These are phyloP conservation scores for Pedetes capensis DNA, from an alignment of 2,113 vertebrate genomes.

Conservation along the genomic window DNA sequence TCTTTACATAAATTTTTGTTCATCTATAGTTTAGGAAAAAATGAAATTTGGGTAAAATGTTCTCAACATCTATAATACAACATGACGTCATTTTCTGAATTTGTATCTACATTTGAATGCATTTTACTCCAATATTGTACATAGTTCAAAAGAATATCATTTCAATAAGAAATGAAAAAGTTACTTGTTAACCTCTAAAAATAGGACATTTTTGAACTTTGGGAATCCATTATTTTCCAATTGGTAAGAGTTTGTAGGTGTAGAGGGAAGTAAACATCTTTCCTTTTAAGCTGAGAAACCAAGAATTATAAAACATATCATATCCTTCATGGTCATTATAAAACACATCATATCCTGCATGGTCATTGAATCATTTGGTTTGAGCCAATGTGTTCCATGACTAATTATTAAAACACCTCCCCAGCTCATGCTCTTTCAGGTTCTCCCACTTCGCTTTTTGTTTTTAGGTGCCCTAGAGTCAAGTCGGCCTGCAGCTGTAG, in stretches of 20 bases:
- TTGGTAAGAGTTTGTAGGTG: not conserved
- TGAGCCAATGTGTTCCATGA: not conserved
- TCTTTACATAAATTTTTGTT: not conserved
- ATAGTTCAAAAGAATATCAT: not conserved
- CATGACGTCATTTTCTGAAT: not conserved
- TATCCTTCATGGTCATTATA: not conserved
- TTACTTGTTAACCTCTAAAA: constrained; percentile 20
- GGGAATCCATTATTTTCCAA: not conserved
- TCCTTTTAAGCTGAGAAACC: not conserved
- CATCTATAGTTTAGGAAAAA: not conserved
- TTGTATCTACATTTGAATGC: not conserved
- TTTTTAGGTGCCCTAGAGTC: no score
- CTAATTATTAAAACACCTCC: not conserved
- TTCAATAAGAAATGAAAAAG: not conserved
- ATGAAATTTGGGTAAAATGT: not conserved
- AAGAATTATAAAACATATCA: not conserved
- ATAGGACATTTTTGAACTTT: not conserved
- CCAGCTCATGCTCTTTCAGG: not conserved
- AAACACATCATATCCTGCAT: not conserved
- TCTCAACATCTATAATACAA: not conserved
- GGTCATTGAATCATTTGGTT: not conserved
- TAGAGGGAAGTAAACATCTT: not conserved
- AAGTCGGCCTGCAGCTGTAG: no score
- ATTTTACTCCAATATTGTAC: not conserved
- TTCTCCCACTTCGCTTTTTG: not conserved